Base-by-base conservation (phyloP, 2,888 invertebrate species). In the Callimorpha dominula region DNA sequence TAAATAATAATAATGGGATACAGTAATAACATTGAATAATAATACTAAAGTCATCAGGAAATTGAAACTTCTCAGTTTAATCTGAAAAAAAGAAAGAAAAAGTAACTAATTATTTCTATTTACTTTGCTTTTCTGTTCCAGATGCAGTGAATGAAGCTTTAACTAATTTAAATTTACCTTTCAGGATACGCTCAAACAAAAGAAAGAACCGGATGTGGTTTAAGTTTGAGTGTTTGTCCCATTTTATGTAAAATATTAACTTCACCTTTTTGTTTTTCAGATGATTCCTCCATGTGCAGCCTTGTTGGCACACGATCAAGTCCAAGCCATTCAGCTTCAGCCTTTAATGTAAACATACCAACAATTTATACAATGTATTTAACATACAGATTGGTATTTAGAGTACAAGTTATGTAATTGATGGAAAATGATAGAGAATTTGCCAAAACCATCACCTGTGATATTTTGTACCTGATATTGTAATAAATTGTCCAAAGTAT, bases 231-330 rank as follows among this genome's bases (percentile, higher is more conserved):
- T 94, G 93, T 95, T 93, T 95, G 89, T 71, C 85, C 81, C 85
- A 80, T 82, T 84, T 86, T 43, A 84, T 86, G 87, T 82, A 78
- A 80, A 83, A 87, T 91, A 89, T 86, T 93, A 89, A 94, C 83
- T 86, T 94, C 89, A 96, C 96, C 95, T 94, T 95, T 96, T 91
- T 95, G 94, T 90, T 95, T 96, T 96, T 93, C 96, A 95, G 96
- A 93, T 94, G 94, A 89, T 88, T 96, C 95, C 88, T 93, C 95
- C 92, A 94, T 94, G 87, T 95, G 96, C 91, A 97, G 95, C 91
- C 96, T 95, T 88, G 96, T 96, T 88, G 97, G 96, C 89, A 97
- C 96, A 91, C 96, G 96, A 93, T 97, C 97, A 90, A 97, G 96
- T 86, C 97, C 96, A 87, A 95, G 94, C 96, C 96, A 96, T 90